Percentiles rank a stretch among this genome's conserved stretches.
Conservation (phyloP, 2,797 vertebrate genomes). For the Momotus momota region DNA sequence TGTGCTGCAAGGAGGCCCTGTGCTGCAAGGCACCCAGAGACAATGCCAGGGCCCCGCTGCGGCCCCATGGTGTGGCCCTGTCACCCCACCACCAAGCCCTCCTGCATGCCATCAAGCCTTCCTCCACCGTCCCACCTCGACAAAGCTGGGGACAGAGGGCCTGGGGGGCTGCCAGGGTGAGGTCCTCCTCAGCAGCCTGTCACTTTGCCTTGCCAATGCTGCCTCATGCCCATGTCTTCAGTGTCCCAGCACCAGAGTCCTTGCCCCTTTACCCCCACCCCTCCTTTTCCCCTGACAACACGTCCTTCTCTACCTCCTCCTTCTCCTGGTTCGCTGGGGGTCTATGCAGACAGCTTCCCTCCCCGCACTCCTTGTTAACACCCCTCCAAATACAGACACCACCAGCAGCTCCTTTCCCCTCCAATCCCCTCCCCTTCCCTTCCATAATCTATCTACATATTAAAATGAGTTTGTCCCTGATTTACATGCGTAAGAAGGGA, state of each 20-base stretch:
- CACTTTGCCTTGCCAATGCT: neutral
- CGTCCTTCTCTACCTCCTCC: neutral
- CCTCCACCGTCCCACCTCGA: neutral
- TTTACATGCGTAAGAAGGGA: conserved; percentile 88
- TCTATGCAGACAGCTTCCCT: conserved; percentile 4
- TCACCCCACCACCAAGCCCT: neutral
- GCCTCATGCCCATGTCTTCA: neutral
- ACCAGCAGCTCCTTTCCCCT: conserved; percentile 61
- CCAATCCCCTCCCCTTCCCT: conserved; percentile 63
- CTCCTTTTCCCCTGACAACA: conserved; percentile 8
- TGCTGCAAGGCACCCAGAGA: neutral
- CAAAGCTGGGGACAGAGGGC: neutral
- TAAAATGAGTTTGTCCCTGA: conserved; percentile 85
- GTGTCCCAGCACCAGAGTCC: neutral
- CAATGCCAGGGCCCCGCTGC: neutral
- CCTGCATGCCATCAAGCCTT: neutral
- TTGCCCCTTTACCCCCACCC: neutral
- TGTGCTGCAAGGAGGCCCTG: neutral
- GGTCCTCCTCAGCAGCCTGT: rapidly evolving
- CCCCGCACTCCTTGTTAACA: conserved; percentile 46
- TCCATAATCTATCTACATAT: conserved; percentile 86
- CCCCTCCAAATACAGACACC: conserved; percentile 59
- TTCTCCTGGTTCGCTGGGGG: neutral
- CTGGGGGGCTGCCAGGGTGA: neutral
- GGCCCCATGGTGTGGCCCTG: neutral